Base-by-base conservation (phyloP, 2,888 invertebrate genomes). In the Limenitis camilla region DNA sequence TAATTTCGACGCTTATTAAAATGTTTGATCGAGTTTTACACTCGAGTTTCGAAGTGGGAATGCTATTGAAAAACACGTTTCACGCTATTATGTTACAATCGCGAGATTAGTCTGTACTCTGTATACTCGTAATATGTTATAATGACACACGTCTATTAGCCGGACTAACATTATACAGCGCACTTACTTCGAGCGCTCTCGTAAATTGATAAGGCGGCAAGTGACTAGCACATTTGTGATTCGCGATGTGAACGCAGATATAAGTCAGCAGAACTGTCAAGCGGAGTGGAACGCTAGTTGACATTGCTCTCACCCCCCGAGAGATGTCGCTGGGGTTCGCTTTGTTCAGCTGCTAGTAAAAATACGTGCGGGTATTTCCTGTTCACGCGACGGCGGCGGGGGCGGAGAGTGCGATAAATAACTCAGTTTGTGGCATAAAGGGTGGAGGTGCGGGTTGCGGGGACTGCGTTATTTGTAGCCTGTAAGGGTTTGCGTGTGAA, bases 321-420 rank as follows among this genome's bases (percentile, higher is more conserved):
- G 74, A 80, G 82, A 81, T 82, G 82, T 81, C 81, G 76, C 78
- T 65, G 59, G 56, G 60, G 59, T 55, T 68, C 61, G 47, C 50
- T 29, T 40, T 76, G 75, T 72, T 77, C 76, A 71, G 71, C 66
- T 70, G 76, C 71, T 77, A 75, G 80, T 81, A 84, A 84, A 85
- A 83, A 81, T 83, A 82, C 83, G 80, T 81, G 82, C 80, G 80
- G 78, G 82, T 80, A 81, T 81, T 79, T 82, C 81, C 81, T 80
- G 81, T 80, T 78, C 76, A 77, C 72, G 72, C 74, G 78, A 62
- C 75, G 78, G 64, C 76, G 65, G 64, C 67, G 78, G 64, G 66
- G 58, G 62, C 70, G 66, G 68, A 72, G 81, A n/a, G 78, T 77
- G 77, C 78, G 82, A 85, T 85, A 85, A 85, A 84, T 84, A 83